Percentiles rank a stretch among this genome's conserved stretches.
These are phyloP conservation scores for Aplysina aerophoba DNA, from an alignment of 37 sponge, comb jelly and placozoan species.

Conservation along the genomic window DNA sequence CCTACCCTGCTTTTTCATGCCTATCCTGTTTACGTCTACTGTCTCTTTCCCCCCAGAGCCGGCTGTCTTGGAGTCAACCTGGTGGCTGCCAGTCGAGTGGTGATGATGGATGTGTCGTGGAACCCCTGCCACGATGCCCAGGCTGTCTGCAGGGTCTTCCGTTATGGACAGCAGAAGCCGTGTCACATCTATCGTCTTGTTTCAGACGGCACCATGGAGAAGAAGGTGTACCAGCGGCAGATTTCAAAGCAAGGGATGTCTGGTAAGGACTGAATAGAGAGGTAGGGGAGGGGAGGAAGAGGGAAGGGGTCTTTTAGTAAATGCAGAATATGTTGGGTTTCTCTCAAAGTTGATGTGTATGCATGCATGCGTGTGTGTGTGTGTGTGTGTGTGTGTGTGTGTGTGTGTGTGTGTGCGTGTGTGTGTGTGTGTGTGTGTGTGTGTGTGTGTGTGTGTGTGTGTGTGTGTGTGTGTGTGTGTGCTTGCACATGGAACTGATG, in stretches of 20 bases:
- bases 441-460: too few relatives aligned
- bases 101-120: conserved; percentile 96
- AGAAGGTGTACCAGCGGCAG: conserved; percentile 94
- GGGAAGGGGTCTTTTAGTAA: too few relatives aligned
- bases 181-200: conserved; percentile 94
- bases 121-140: conserved; percentile 98
- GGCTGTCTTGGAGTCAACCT: conserved; percentile 96
- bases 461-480: too few relatives aligned
- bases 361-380: too few relatives aligned
- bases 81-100: conserved; percentile 91
- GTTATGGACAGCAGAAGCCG: conserved; percentile 90
- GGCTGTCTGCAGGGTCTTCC: conserved; percentile 95
- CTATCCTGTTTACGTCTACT: not conserved
- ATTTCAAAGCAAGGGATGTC: conserved; percentile 91
- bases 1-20: not conserved
- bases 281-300: too few relatives aligned
- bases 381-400: too few relatives aligned
- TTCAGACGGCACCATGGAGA: conserved; percentile 90
- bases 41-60: conserved; percentile 66
- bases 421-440: too few relatives aligned
- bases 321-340: too few relatives aligned
- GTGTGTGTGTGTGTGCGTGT: too few relatives aligned
- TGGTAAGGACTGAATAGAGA: conserved; percentile 29
- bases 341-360: too few relatives aligned
- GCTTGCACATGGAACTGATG: too few relatives aligned